Evolutionary conservation across 1,140 invertebrate genomes (phyloP).

Genomic region (Bactericera cockerelli): DNA sequence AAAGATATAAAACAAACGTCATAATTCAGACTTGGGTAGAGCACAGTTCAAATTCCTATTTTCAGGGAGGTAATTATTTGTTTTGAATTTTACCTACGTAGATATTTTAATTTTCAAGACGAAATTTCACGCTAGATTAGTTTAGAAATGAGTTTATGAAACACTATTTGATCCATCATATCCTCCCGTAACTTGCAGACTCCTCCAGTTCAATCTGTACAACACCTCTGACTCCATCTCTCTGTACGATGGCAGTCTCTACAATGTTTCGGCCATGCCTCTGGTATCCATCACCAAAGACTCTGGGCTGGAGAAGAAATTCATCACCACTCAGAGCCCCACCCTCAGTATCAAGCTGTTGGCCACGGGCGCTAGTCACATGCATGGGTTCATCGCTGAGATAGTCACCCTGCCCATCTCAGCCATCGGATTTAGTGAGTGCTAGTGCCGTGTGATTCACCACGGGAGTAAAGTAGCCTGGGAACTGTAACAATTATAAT

Average conservation of each 20-base stretch:
- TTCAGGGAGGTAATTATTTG: too few species aligned
- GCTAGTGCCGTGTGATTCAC: background rate
- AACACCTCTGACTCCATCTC: conserved; percentile 81
- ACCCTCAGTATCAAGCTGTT: conserved; percentile 83
- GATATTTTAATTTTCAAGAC: too few species aligned
- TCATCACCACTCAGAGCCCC: conserved; percentile 56
- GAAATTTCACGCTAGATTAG: too few species aligned
- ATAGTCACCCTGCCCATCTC: conserved; percentile 86
- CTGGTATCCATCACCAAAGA: conserved; percentile 55
- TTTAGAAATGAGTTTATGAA: too few species aligned
- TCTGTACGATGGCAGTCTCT: conserved; percentile 84
- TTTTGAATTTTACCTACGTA: too few species aligned
- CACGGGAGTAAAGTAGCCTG: too few species aligned
- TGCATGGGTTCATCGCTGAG: conserved; percentile 96
- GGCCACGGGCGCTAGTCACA: conserved; percentile 78
- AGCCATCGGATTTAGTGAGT: conserved; percentile 72
- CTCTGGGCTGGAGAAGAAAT: conserved; percentile 49
- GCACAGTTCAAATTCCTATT: too few species aligned
- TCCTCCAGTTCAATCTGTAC: conserved; percentile 87
- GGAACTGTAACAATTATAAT: background rate
- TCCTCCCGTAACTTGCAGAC: conserved; percentile 30
- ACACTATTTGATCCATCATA: too few species aligned
- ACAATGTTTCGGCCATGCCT: conserved; percentile 58
- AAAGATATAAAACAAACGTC: too few species aligned
- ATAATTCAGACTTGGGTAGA: too few species aligned